These are phyloP conservation scores for Ceratina japonica DNA, from an alignment of 1,140 invertebrate genomes.

Conservation along the genomic window DNA sequence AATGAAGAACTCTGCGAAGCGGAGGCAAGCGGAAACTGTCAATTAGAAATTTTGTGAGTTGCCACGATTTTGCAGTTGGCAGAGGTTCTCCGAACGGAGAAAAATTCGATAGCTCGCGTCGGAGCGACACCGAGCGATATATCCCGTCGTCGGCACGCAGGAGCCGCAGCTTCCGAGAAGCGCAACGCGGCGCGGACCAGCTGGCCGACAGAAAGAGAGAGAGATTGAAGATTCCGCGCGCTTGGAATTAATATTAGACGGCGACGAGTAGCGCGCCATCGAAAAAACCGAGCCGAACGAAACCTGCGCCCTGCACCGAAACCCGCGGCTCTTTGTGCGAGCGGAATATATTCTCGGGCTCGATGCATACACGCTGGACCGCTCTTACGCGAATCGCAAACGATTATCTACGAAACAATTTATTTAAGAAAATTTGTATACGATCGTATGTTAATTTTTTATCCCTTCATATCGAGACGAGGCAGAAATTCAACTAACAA, in stretches of 20 bases:
- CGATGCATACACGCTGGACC: constrained; percentile 68
- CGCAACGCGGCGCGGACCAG: constrained; percentile 56
- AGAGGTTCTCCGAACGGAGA: constrained; percentile 50
- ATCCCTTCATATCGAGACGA: too few species aligned
- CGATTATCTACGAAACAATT: neutral
- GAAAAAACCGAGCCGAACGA: constrained; percentile 37
- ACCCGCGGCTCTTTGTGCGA: constrained; percentile 18
- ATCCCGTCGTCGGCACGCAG: constrained; percentile 64
- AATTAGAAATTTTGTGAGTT: too few species aligned
- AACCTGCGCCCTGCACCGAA: constrained; percentile 16
- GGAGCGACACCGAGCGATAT: constrained; percentile 67
- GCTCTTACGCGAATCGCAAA: neutral
- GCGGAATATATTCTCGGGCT: constrained; percentile 23
- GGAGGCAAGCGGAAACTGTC: too few species aligned
- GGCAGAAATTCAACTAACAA: too few species aligned
- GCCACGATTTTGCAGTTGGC: too few species aligned
- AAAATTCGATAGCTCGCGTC: constrained; percentile 78
- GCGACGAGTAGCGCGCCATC: constrained; percentile 46
- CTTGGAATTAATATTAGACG: constrained; percentile 64
- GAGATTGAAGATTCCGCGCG: constrained; percentile 60
- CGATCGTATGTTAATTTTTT: too few species aligned
- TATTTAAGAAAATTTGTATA: neutral
- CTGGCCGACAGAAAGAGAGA: constrained; percentile 56
- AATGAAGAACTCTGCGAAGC: too few species aligned
- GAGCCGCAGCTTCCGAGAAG: constrained; percentile 60